Conservation (phyloP, 2,888 invertebrate species). For the Spisula subtruncata region DNA sequence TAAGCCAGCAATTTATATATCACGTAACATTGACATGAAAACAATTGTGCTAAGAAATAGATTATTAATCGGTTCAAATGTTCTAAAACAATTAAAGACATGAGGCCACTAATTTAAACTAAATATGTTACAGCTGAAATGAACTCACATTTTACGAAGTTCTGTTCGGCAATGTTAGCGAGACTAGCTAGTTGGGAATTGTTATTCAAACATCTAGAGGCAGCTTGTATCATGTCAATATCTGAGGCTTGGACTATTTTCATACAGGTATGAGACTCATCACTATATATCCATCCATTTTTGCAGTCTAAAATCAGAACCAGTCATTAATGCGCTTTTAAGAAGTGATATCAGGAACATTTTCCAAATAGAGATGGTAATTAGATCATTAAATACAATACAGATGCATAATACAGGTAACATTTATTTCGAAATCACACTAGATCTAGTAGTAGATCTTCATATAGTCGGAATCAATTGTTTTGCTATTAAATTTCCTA, state of each 20-base stretch:
- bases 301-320: conserved; percentile 24
- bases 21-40: no score
- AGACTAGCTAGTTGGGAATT: conserved; percentile 23
- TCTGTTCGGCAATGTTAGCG: conserved; percentile 14
- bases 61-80: no score
- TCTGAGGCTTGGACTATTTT: neutral
- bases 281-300: conserved; percentile 15
- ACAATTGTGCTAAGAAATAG: no score
- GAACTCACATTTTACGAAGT: conserved; percentile 21
- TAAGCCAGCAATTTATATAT: no score
- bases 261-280: neutral
- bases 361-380: no score
- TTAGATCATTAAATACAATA: neutral
- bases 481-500: no score
- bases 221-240: neutral
- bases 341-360: neutral
- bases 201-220: conserved; percentile 12
- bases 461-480: no score
- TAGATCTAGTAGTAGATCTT: no score
- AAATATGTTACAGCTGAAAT: neutral
- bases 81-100: no score
- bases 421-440: no score
- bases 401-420: no score
- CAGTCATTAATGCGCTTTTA: neutral
- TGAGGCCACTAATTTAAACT: no score